Percentiles rank a stretch among this genome's conserved stretches.
Evolutionary conservation across 1,140 invertebrate genomes (phyloP).

Genomic region (Philotrypesis tridentata): DNA sequence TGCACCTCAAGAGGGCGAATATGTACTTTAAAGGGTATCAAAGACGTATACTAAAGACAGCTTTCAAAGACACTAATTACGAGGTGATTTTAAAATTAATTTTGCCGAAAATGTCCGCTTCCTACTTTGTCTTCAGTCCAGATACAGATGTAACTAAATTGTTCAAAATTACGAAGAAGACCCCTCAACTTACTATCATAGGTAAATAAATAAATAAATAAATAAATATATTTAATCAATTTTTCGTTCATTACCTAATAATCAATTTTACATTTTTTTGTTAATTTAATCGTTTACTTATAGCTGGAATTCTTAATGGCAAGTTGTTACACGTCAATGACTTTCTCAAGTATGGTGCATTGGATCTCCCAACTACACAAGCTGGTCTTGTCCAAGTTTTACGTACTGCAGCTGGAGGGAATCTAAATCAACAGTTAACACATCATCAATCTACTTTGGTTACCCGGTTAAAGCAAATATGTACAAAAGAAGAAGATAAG

Average conservation of each 20-base stretch:
- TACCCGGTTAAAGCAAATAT: conserved; percentile 77
- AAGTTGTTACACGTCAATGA: conserved; percentile 80
- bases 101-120: conserved; percentile 72
- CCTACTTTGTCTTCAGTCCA: conserved; percentile 77
- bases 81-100: conserved; percentile 77
- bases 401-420: conserved; percentile 76
- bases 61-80: conserved; percentile 77
- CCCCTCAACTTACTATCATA: conserved; percentile 78
- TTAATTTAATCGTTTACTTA: conserved; percentile 53
- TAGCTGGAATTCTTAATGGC: conserved; percentile 81
- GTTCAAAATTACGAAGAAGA: conserved; percentile 77
- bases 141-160: conserved; percentile 75
- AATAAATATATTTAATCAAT: conserved; percentile 2
- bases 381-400: conserved; percentile 79
- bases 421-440: conserved; percentile 79
- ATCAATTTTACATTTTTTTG: neutral
- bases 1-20: conserved; percentile 76
- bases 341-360: conserved; percentile 77
- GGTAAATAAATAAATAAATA: no score
- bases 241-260: neutral
- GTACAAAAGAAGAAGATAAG: conserved; percentile 63
- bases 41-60: conserved; percentile 75
- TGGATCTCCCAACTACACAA: conserved; percentile 77
- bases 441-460: conserved; percentile 80
- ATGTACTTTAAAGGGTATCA: conserved; percentile 81